Conservation (phyloP, 2,113 vertebrate species). For the Vombatus ursinus region DNA sequence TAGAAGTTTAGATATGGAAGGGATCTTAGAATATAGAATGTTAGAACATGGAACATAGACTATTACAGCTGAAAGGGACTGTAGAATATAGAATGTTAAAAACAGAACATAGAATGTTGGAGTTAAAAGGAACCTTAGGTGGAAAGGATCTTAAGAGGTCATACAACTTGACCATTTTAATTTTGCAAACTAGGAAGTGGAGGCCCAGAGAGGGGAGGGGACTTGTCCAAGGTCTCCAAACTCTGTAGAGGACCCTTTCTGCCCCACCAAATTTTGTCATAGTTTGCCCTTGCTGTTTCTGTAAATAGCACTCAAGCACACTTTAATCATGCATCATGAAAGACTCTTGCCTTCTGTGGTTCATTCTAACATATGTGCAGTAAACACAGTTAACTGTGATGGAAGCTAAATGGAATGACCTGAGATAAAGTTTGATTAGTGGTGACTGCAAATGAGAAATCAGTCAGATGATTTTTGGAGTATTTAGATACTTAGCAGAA, state of each 20-base stretch:
- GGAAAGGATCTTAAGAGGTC: neutral
- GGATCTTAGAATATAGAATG: neutral
- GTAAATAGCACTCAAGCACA: neutral
- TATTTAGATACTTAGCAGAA: constrained; percentile 64
- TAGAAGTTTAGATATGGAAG: neutral
- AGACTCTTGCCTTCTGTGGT: constrained; percentile 38
- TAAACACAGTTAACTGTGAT: constrained; percentile 37
- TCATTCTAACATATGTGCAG: constrained; percentile 52
- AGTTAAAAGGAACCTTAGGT: neutral
- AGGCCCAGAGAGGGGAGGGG: neutral
- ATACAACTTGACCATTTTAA: neutral
- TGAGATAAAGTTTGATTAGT: constrained; percentile 77
- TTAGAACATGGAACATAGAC: neutral
- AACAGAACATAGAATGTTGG: neutral
- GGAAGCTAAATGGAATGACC: constrained; percentile 79
- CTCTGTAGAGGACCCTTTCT: neutral
- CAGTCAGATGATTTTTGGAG: constrained; percentile 73
- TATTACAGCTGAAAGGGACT: neutral
- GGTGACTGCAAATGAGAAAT: constrained; percentile 80
- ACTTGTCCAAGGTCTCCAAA: neutral
- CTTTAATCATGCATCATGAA: neutral
- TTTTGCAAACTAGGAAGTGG: neutral
- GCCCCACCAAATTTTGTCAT: neutral
- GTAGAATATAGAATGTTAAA: neutral
- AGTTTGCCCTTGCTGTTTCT: neutral